Percentiles rank a stretch among this genome's conserved stretches.
Conservation (phyloP, 2,113 vertebrate species). For the Platichthys flesus region DNA sequence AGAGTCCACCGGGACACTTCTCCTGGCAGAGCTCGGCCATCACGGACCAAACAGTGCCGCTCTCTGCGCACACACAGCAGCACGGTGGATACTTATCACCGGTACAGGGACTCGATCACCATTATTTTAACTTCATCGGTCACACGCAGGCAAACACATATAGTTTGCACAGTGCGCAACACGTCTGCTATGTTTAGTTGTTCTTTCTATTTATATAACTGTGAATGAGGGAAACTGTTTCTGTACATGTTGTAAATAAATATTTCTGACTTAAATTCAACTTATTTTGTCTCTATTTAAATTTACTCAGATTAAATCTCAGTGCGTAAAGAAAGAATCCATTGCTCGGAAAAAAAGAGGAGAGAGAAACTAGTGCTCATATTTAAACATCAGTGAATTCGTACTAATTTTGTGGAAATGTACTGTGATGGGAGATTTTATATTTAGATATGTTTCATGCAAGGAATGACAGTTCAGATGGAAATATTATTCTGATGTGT, state of each 20-base stretch:
- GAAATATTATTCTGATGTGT: no score
- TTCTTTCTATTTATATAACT: constrained; percentile 78
- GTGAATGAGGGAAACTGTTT: constrained; percentile 37
- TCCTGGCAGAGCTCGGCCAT: constrained; percentile 87
- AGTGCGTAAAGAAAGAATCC: neutral
- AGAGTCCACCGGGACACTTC: constrained; percentile 85
- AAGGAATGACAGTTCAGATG: no score
- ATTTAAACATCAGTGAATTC: neutral
- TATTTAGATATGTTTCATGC: no score
- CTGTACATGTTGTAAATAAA: constrained; percentile 77
- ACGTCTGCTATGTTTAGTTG: neutral
- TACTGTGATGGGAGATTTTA: no score
- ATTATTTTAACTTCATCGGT: constrained; percentile 92
- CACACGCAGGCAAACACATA: constrained; percentile 89
- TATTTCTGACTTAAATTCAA: constrained; percentile 44
- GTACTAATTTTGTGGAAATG: no score
- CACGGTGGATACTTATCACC: constrained; percentile 89
- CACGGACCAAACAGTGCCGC: constrained; percentile 85
- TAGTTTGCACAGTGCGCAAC: no score
- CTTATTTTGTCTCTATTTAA: neutral
- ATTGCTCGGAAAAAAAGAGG: neutral
- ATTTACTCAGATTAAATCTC: neutral
- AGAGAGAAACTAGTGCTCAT: neutral
- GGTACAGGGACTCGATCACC: constrained; percentile 91
- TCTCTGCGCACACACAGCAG: constrained; percentile 85